Base-by-base conservation (phyloP, 2,888 invertebrate species). In the Drosophila peninsularis region DNA sequence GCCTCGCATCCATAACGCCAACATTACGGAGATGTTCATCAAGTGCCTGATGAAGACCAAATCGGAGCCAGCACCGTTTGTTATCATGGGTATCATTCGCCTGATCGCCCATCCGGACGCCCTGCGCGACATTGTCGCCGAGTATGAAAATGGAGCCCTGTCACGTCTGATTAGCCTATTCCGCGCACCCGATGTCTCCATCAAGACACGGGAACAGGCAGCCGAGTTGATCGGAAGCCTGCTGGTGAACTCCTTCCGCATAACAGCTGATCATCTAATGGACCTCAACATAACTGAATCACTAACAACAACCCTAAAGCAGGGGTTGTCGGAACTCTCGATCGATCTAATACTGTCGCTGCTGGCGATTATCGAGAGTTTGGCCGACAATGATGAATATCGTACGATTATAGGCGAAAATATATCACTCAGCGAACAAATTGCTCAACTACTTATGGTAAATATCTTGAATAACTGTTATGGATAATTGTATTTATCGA, bases 371-470 rank as follows among this genome's bases (percentile, higher is more conserved):
- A 73, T 91, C 19, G 91, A 91, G 62, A 81, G 67, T n/a, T 54
- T 91, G 53, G 84, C 88, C 0, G 83, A 73, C 17, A 90, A 90
- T 56, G 74, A 81, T 11, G 90, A 89, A 5, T 87, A 84, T 45
- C 81, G 90, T 5, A 14, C 52, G 0, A 5, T 49, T 0, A 42
- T 91, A 4, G 84, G 81, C 0, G 37, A 55, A 30, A 64, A 68
- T 19, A 36, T 5, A 0, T 5, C 55, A 1, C 66, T 90, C 2
- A 65, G 81, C 0, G 70, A 70, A 9, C 82, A 85, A 60, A 68
- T 90, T 13, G 90, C 86, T 0, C 61, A 78, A 6, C 54, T 91
- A 1, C 63, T 91, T 13, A 90, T 81, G 90, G 90, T 91, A 64
- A 68, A 42, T 6, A 10, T 13, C 21, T 1, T 45, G 9, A 0